These are phyloP conservation scores for Eubasilissa regina DNA, from an alignment of 1,140 invertebrate species.

Conservation along the genomic window DNA sequence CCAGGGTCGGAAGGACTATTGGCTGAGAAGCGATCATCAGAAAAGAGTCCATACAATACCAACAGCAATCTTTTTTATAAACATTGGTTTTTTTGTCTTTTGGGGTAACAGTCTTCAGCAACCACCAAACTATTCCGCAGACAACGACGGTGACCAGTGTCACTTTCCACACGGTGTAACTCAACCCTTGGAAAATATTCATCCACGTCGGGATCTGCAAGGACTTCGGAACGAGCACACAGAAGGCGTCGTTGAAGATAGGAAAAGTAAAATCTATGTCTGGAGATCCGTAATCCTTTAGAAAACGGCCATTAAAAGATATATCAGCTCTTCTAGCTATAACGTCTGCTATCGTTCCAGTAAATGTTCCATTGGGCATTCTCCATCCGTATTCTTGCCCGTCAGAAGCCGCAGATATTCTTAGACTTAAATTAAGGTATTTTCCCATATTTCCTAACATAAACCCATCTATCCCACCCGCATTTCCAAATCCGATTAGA, in stretches of 20 bases:
- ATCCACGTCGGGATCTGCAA: constrained; percentile 66
- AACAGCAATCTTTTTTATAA: constrained; percentile 30
- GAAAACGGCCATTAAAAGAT: constrained; percentile 66
- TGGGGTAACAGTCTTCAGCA: constrained; percentile 48
- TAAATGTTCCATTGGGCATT: constrained; percentile 62
- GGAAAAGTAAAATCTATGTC: constrained; percentile 64
- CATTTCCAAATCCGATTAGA: constrained; percentile 25
- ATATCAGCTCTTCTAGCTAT: constrained; percentile 63
- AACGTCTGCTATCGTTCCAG: constrained; percentile 66
- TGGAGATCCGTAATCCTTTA: constrained; percentile 63
- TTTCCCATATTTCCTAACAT: constrained; percentile 62
- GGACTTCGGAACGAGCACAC: constrained; percentile 67
- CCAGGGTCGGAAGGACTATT: constrained; percentile 53
- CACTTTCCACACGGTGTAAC: constrained; percentile 62
- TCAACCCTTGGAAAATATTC: constrained; percentile 65
- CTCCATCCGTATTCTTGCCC: constrained; percentile 62
- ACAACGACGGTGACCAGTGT: constrained; percentile 60
- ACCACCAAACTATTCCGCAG: constrained; percentile 61
- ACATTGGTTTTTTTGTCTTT: background rate
- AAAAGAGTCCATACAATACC: constrained; percentile 48
- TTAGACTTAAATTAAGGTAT: constrained; percentile 64
- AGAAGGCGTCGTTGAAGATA: constrained; percentile 65
- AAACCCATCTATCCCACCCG: constrained; percentile 63
- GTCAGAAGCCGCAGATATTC: constrained; percentile 57
- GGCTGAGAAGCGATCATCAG: constrained; percentile 51